Evolutionary conservation across 2,113 vertebrate species (phyloP), one percentile per base, ranked within the genome.

Genomic region (Dipodomys stephensi): DNA sequence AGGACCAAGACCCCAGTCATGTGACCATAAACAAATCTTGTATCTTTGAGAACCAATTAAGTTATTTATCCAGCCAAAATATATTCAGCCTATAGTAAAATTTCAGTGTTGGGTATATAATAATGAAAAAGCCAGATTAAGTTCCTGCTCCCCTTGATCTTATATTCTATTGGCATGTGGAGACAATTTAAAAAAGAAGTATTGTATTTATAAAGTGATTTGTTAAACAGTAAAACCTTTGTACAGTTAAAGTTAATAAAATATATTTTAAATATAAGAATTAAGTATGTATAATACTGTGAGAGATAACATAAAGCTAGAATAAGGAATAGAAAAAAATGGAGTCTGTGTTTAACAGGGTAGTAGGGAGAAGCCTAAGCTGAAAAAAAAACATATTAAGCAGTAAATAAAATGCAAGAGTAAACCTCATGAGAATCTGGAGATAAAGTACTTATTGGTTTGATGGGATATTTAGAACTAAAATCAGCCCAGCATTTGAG

Each of bases 21-120:
- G 3, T 87, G 91, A 83, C 49, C 67, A 64, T 5, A 57, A 49
- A 60, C 22, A 39, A 85, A 64, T 7, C 35, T 92, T 57, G 10
- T 78, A 87, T 93, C 83, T 85, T 1, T 13, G 71, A n/a, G 35
- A 92, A 85, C 72, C 32, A 78, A 90, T 57, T 20, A 84, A 62
- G n/a, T 73, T 20, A 62, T 90, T 87, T 35, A 44, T 84, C 76
- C 53, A 78, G 18, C 2, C 49, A 71, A 44, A 92, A 72, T 57
- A 30, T 80, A 81, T 22, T 30, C 35, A 67, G 27, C 35, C 65
- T 68, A 10, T 57, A 53, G 15, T 81, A 32, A 76, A 81, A 69
- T 73, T 82, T 69, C 87, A 16, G 32, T 28, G 1, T 39, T 73
- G 23, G 44, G 27, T 46, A 78, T 30, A 83, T 0, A 13, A 32